Evolutionary conservation across 2,113 vertebrate species (phyloP).

Genomic region (Malurus cyaneus): DNA sequence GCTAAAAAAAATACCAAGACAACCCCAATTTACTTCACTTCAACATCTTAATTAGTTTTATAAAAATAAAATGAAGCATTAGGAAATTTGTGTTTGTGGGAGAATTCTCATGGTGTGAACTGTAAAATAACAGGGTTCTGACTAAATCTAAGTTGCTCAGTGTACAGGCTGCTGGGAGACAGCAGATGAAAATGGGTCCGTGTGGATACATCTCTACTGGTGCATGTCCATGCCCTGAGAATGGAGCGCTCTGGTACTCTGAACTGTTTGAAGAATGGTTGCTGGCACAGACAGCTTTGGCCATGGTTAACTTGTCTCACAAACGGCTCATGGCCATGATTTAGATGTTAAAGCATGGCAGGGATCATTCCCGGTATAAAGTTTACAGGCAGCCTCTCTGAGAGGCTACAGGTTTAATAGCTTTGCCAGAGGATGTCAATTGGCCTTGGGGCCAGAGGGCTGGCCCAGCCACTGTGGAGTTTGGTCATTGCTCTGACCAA

Average conservation of each 20-base stretch:
- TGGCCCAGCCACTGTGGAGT: not conserved
- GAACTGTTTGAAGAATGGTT: not conserved
- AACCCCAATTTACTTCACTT: conserved; percentile 7
- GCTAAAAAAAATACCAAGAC: not conserved
- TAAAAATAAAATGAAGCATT: conserved; percentile 1
- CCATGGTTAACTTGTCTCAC: not conserved
- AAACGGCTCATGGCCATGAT: not conserved
- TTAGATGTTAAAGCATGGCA: not conserved
- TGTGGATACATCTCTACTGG: not conserved
- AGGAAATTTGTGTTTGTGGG: not conserved
- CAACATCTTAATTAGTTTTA: conserved; percentile 41
- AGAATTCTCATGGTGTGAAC: not conserved
- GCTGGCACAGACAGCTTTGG: not conserved
- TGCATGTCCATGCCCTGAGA: not conserved
- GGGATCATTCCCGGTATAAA: not conserved
- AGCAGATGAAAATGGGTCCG: not conserved
- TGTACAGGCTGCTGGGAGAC: not conserved
- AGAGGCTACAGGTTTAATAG: not conserved
- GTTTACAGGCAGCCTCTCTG: not conserved
- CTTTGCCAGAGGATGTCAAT: not conserved
- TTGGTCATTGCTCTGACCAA: not conserved
- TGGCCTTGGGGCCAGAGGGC: not conserved
- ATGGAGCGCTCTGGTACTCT: not conserved
- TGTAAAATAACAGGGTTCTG: not conserved
- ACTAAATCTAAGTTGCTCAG: not conserved